These are phyloP conservation scores for Atrina japonica DNA, from an alignment of 2,888 invertebrate genomes.

Conservation along the genomic window DNA sequence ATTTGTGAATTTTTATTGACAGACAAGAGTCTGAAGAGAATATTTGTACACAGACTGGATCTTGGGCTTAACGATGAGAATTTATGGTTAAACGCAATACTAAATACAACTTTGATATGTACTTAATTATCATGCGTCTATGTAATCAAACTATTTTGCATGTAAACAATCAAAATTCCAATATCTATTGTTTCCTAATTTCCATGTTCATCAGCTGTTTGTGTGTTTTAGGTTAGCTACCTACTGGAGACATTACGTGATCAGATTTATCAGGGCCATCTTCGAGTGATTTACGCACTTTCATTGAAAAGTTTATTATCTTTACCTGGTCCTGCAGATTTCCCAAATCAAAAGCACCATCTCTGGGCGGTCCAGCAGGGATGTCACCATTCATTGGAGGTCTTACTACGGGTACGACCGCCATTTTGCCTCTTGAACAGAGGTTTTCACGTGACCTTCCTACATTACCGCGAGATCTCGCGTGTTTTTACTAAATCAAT, in stretches of 20 bases:
- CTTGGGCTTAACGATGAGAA: too few species aligned
- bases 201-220: background rate
- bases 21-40: too few species aligned
- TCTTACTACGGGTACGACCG: conserved; percentile 69
- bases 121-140: too few species aligned
- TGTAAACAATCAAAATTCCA: too few species aligned
- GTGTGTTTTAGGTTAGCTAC: conserved; percentile 10
- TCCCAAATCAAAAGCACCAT: conserved; percentile 62
- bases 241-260: conserved; percentile 4
- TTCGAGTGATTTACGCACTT: background rate
- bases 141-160: too few species aligned
- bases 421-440: conserved; percentile 76
- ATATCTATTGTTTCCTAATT: background rate
- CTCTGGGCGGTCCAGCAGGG: conserved; percentile 63
- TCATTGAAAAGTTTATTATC: background rate
- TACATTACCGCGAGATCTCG: conserved; percentile 72
- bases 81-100: too few species aligned
- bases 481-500: conserved; percentile 49
- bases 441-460: conserved; percentile 74
- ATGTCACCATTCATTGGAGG: conserved; percentile 73
- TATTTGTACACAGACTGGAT: too few species aligned
- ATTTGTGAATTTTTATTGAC: too few species aligned
- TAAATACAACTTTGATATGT: too few species aligned
- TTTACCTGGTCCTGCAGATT: conserved; percentile 73
- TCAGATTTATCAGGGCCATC: background rate